Evolutionary conservation across 2,113 vertebrate species (phyloP).

Genomic region (Coregonus clupeaformis): DNA sequence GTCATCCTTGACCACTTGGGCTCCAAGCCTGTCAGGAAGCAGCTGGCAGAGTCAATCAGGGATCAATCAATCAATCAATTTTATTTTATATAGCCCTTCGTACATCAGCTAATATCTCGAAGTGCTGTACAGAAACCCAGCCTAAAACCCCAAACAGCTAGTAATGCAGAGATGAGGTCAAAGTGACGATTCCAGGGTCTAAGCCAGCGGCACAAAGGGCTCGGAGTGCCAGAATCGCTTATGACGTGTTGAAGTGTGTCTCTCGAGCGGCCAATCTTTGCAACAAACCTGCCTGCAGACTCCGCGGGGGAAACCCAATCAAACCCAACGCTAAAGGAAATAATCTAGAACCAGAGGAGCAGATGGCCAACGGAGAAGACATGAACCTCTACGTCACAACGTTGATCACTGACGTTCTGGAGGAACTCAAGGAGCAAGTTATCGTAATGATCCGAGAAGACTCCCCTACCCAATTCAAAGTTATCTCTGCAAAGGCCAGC

Average conservation of each 20-base stretch:
- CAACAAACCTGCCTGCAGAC: background rate
- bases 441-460: background rate
- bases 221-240: background rate
- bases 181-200: background rate
- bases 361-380: background rate
- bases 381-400: background rate
- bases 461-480: background rate
- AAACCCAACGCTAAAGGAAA: background rate
- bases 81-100: too few relatives aligned
- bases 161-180: too few relatives aligned
- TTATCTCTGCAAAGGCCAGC: background rate
- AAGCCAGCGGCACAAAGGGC: background rate
- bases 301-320: background rate
- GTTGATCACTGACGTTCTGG: background rate
- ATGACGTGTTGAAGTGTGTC: background rate
- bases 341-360: background rate
- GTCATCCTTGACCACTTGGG: background rate
- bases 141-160: too few relatives aligned
- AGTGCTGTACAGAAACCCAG: too few relatives aligned
- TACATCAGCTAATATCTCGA: too few relatives aligned
- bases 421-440: background rate
- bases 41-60: background rate
- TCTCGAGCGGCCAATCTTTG: background rate
- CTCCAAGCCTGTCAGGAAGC: background rate
- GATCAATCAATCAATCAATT: too few relatives aligned